phyloP scores from a whole-genome alignment of 2,113 vertebrate genomes.

The Hystrix cristata region DNA sequence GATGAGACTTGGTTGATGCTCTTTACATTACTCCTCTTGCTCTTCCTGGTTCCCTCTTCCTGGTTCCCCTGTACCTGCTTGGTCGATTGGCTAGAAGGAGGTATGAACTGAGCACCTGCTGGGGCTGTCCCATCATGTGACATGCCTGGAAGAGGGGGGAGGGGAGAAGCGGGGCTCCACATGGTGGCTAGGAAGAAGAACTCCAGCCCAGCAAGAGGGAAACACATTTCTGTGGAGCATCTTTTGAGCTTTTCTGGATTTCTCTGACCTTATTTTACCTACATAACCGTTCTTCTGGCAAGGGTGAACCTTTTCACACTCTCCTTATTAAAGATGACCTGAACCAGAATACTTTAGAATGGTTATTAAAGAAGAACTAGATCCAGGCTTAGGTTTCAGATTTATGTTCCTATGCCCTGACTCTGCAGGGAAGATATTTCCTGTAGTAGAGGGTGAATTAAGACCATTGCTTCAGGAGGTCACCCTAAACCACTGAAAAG shows the following conservation, averaged over 20 bases:
- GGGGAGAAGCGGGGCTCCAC: background rate
- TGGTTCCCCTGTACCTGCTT: background rate
- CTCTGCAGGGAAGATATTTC: background rate
- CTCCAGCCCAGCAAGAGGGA: background rate
- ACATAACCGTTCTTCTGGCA: background rate
- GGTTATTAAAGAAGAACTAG: background rate
- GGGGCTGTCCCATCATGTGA: background rate
- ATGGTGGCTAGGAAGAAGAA: background rate
- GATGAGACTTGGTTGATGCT: fast-evolving
- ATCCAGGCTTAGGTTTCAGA: background rate
- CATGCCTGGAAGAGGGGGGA: fast-evolving
- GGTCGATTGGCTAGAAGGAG: background rate
- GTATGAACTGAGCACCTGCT: background rate
- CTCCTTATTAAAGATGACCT: background rate
- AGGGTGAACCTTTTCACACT: background rate
- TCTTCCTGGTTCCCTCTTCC: background rate
- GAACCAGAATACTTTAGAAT: background rate
- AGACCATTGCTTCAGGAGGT: background rate
- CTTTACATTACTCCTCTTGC: background rate
- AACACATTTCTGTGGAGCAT: background rate
- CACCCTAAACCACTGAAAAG: background rate
- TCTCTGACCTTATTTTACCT: background rate
- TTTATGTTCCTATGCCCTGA: background rate
- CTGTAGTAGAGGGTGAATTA: background rate
- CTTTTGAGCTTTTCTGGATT: background rate